phyloP scores from a whole-genome alignment of 2,797 vertebrate species.

The Xenentodon cancila region DNA sequence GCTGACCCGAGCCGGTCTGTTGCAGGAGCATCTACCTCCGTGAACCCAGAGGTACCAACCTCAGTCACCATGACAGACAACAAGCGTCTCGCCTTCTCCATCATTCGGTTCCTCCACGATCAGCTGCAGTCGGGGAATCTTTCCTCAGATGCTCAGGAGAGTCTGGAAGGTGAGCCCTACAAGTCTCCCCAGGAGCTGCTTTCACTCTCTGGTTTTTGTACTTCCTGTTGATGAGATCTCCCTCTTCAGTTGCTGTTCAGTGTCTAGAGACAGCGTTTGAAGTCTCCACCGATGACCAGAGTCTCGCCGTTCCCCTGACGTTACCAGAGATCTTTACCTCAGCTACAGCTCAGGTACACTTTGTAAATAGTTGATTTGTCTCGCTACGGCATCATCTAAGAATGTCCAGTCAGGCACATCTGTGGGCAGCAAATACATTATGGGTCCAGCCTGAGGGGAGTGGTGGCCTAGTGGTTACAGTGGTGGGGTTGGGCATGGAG shows the following conservation, averaged over 20 bases:
- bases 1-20: neutral
- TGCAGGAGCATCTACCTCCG: constrained; percentile 33
- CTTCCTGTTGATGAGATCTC: neutral
- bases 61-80: constrained; percentile 88
- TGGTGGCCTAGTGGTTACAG: too few species aligned
- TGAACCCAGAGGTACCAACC: constrained; percentile 52
- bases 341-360: constrained; percentile 78
- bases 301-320: constrained; percentile 85
- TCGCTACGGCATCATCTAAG: neutral
- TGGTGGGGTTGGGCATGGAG: too few species aligned
- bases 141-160: constrained; percentile 92
- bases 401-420: neutral
- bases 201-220: neutral
- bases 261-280: constrained; percentile 96
- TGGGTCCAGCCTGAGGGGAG: neutral
- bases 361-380: neutral
- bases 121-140: constrained; percentile 88
- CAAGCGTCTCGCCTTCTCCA: constrained; percentile 92
- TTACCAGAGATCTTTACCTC: constrained; percentile 90
- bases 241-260: constrained; percentile 91
- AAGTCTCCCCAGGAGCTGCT: neutral
- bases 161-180: constrained; percentile 88
- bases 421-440: neutral
- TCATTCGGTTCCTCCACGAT: constrained; percentile 93
- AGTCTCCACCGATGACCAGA: constrained; percentile 88